Conservation (phyloP, 2,888 invertebrate species). For the Rhagonycha lutea region DNA sequence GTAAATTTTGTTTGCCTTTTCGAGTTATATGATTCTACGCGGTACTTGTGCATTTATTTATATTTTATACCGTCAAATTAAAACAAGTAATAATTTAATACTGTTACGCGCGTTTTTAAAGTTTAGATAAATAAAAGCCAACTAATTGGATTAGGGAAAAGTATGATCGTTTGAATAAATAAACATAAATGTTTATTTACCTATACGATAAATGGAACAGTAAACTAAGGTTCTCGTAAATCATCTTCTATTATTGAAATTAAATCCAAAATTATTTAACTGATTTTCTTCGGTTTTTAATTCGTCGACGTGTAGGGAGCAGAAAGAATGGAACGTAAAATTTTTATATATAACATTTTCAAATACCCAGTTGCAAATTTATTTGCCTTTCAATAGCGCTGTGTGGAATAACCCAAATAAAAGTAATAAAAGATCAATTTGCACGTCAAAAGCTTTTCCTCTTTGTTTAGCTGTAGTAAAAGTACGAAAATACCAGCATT, state of each 20-base stretch:
- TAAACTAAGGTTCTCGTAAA: neutral
- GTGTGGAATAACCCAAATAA: constrained; percentile 20
- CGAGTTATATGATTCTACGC: neutral
- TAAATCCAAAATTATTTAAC: neutral
- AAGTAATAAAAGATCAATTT: constrained; percentile 16
- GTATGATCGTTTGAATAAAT: neutral
- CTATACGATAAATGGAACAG: neutral
- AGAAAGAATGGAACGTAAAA: constrained; percentile 21
- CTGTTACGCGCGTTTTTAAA: neutral
- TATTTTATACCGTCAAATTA: neutral
- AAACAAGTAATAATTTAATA: neutral
- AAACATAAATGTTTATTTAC: neutral
- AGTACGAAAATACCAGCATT: constrained; percentile 19
- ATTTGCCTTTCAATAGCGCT: constrained; percentile 25
- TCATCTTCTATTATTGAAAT: neutral
- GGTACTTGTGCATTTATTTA: neutral
- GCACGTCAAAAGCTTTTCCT: constrained; percentile 13
- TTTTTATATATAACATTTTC: constrained; percentile 21
- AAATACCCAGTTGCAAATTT: constrained; percentile 23
- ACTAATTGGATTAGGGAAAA: neutral
- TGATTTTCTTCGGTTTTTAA: constrained; percentile 8
- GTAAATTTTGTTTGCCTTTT: neutral
- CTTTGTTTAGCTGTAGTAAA: constrained; percentile 17
- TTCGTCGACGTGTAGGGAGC: neutral
- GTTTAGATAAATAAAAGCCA: neutral